Evolutionary conservation across 92 coral and sea anemone genomes (phyloP), one percentile per base, ranked within the genome.

Genomic region (Chrysogorgia sp.): DNA sequence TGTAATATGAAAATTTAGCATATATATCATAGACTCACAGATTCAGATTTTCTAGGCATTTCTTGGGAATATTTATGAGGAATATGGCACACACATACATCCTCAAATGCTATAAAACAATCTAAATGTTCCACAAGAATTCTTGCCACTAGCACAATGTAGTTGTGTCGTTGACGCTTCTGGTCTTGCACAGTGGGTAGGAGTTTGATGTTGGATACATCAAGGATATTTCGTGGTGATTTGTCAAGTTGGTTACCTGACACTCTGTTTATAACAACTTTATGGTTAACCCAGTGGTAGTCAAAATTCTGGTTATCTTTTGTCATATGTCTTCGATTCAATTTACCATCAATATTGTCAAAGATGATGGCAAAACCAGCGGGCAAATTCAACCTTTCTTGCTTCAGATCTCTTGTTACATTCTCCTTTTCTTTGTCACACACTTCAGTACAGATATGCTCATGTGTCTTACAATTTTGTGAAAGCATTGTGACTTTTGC

Each of bases 251-350:
- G 21, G 14, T 60, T 70, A 3, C 88, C 86, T 47, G 86, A 80
- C 32, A 81, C 84, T 53, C 88, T 57, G 84, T 88, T 84, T 21
- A 47, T 30, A 15, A 63, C 60, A 15, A 76, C 21, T 32, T 80
- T 81, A 63, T 84, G 88, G 52, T 81, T 84, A 2, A 88, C 76
- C 88, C 91, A 88, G 61, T 88, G 91, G 24, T 41, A 55, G 56
- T 84, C 86, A 7, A 24, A 34, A 43, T 88, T 88, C 50, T 84
- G 88, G 5, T 74, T 67, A 22, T 35, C 72, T 78, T 50, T 84
- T 21, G 86, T 74, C 91, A 84, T 84, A 29, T 84, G 67, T 28
- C 48, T 80, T 34, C 81, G 61, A 24, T 75, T 68, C 1, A 29
- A 63, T 48, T 62, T 63, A 15, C 75, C 65, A 63, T 84, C 88